Evolutionary conservation across 2,888 invertebrate species (phyloP).

Genomic region (Rhorus exstirpatorius): DNA sequence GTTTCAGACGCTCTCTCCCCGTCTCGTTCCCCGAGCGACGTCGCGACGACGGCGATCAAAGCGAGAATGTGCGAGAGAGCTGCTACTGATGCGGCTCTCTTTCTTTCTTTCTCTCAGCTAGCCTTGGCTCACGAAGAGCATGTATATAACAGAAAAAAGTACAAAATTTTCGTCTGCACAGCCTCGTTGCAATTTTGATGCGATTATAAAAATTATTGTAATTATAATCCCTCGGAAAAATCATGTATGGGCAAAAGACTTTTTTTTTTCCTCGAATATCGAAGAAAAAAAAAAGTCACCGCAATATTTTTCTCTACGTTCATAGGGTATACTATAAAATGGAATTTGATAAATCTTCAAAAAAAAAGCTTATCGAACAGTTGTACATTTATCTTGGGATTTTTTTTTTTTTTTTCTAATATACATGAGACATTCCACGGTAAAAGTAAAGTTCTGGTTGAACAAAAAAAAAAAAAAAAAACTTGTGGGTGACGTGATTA

Average conservation of each 20-base stretch:
- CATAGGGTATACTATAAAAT: too few species aligned
- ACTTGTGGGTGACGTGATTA: slow-evolving; percentile 37
- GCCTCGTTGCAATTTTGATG: not conserved
- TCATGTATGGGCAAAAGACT: too few species aligned
- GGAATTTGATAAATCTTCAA: too few species aligned
- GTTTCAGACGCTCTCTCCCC: slow-evolving; percentile 20
- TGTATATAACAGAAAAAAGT: not conserved
- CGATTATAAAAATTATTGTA: too few species aligned
- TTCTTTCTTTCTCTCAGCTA: not conserved
- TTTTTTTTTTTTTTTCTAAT: not conserved
- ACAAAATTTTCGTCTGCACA: not conserved
- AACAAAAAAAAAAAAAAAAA: slow-evolving; percentile 8
- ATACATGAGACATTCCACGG: not conserved
- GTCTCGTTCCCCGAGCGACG: slow-evolving; percentile 46
- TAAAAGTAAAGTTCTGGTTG: not conserved
- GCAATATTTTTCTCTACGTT: too few species aligned
- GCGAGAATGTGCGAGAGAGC: slow-evolving; percentile 66
- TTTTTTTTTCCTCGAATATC: not conserved
- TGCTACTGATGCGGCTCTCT: not conserved
- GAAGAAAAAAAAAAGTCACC: too few species aligned
- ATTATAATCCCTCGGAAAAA: too few species aligned
- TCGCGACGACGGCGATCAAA: slow-evolving; percentile 69
- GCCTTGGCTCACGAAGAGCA: not conserved
- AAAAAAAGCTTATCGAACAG: too few species aligned
- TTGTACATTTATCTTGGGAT: too few species aligned